Evolutionary conservation across 1,140 invertebrate species (phyloP), one percentile per base, ranked within the genome.

Genomic region (Zaprionus vittiger): DNA sequence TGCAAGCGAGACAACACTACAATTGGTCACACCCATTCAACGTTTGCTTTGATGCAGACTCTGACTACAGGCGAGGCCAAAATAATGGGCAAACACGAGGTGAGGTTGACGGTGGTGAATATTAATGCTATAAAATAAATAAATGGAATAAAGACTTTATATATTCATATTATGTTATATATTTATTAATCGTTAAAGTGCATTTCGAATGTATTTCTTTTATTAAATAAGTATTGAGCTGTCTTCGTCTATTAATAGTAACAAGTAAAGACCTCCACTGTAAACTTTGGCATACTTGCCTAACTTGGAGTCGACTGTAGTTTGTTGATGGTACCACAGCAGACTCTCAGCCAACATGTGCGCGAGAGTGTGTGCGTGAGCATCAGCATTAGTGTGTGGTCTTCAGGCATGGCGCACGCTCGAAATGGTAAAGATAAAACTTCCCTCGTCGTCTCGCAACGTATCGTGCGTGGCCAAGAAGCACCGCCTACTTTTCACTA

Each of bases 401-500:
- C 28, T 62, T 70, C 72, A 55, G 76, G 26, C 69, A 91, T 91
- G 87, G 87, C 89, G 89, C 89, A 91, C 80, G 81, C 89, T 87
- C 86, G 55, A 66, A 75, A 73, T 59, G 12, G 28, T 57, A 56
- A 77, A 64, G 41, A 52, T 47, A 64, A 74, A 76, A 76, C 67
- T 55, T 26, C 73, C 73, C 73, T 76, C 34, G 37, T 54, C 73
- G 56, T 61, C 56, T 55, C 60, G 5, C 55, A 26, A 57, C 38
- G 15, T n/a, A 15, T 62, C 37, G 67, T 75, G 73, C 73, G 69
- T 81, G 61, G 80, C 75, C 38, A 52, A 47, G 49, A 82, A 81
- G 79, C 71, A 78, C 79, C 87, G 89, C 89, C 87, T 73, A 87
- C 73, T 83, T 91, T 91, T 87, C 87, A 87, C 61, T 80, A 67